Percentiles rank a stretch among this genome's conserved stretches.
These are phyloP conservation scores for Clusia tigrina DNA, from an alignment of 2,888 invertebrate genomes.

Conservation along the genomic window DNA sequence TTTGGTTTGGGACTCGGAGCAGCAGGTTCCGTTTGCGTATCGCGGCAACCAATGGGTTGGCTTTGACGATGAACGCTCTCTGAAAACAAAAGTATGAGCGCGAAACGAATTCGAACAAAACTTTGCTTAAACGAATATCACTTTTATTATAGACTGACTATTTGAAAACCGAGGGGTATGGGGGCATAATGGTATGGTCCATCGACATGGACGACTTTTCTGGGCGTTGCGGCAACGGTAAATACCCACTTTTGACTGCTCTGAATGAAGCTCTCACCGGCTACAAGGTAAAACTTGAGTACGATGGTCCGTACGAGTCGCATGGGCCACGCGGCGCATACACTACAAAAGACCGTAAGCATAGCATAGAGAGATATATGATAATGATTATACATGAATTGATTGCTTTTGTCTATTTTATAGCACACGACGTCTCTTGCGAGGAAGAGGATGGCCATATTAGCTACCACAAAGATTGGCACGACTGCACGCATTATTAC, in stretches of 20 bases:
- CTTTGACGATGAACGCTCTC: conserved; percentile 90
- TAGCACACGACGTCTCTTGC: conserved; percentile 87
- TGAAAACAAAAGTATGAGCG: conserved; percentile 82
- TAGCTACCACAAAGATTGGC: conserved; percentile 89
- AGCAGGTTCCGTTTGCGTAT: conserved; percentile 95
- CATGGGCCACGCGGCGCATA: conserved; percentile 75
- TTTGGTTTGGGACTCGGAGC: conserved; percentile 94
- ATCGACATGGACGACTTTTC: conserved; percentile 94
- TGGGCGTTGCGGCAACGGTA: conserved; percentile 88
- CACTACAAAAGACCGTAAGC: conserved; percentile 90
- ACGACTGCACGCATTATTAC: conserved; percentile 92
- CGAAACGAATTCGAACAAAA: not conserved
- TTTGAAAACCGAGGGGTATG: conserved; percentile 92
- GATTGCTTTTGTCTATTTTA: not conserved
- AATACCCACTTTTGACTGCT: conserved; percentile 87
- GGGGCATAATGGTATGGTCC: conserved; percentile 97
- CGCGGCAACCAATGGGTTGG: conserved; percentile 92
- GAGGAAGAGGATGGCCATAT: conserved; percentile 96
- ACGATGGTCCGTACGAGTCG: conserved; percentile 86
- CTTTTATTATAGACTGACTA: conserved; percentile 78
- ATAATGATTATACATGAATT: no score
- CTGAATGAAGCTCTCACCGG: conserved; percentile 85
- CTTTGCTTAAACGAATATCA: not conserved
- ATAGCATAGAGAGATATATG: conserved; percentile 12
- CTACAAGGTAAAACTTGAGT: conserved; percentile 83